These are phyloP conservation scores for Homalodisca vitripennis DNA, from an alignment of 1,140 invertebrate species.

Conservation along the genomic window DNA sequence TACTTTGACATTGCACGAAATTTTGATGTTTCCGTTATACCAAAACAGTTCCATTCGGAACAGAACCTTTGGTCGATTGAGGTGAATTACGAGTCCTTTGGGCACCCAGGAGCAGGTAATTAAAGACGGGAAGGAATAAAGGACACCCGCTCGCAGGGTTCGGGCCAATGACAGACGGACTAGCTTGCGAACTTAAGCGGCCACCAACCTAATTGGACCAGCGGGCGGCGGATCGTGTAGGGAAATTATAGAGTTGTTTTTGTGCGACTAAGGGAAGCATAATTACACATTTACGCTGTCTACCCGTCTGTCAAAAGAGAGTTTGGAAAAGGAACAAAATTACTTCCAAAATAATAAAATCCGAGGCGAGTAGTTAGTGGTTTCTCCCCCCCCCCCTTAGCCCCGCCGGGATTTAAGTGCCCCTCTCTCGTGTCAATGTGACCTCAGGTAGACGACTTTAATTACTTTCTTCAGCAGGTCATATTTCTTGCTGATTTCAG, in stretches of 20 bases:
- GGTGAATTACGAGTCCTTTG: too few relatives aligned
- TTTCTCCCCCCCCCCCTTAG: neutral
- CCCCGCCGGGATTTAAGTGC: too few relatives aligned
- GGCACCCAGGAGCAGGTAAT: too few relatives aligned
- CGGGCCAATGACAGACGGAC: too few relatives aligned
- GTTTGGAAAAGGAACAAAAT: constrained; percentile 20
- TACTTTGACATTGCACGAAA: too few relatives aligned
- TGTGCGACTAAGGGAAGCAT: constrained; percentile 2
- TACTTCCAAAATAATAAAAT: constrained; percentile 28
- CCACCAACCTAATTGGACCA: constrained; percentile 18
- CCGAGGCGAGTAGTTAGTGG: constrained; percentile 12
- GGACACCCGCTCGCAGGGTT: too few relatives aligned
- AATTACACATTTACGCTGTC: constrained; percentile 23
- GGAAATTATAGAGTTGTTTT: constrained; percentile 24
- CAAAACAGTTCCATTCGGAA: too few relatives aligned
- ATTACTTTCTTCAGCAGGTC: neutral
- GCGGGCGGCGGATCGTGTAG: neutral
- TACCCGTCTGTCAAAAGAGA: constrained; percentile 19
- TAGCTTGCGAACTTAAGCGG: constrained; percentile 19
- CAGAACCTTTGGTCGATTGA: too few relatives aligned
- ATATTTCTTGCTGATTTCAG: neutral
- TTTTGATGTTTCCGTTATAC: too few relatives aligned
- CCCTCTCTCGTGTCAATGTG: neutral
- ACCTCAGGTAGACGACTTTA: constrained; percentile 3
- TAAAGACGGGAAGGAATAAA: too few relatives aligned